These are phyloP conservation scores for Tachysurus vachellii DNA, from an alignment of 2,113 vertebrate species.

Conservation along the genomic window DNA sequence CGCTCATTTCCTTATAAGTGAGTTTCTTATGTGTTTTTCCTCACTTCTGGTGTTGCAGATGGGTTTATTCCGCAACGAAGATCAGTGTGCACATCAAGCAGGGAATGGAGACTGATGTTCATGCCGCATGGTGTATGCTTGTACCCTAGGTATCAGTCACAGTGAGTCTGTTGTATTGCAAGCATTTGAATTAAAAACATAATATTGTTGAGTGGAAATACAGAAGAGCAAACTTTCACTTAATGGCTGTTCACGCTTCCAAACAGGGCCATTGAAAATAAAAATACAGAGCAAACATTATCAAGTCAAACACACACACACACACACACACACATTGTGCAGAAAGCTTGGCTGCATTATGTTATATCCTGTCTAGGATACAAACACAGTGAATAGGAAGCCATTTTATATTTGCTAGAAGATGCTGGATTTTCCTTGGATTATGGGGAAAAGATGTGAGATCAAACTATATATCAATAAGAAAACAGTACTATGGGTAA, in stretches of 20 bases:
- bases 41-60: background rate
- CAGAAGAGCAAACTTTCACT: background rate
- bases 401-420: background rate
- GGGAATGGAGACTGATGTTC: background rate
- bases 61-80: background rate
- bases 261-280: background rate
- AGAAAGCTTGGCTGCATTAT: background rate
- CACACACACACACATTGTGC: background rate
- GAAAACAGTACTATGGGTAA: background rate
- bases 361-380: background rate
- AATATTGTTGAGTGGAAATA: background rate
- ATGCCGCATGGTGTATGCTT: background rate
- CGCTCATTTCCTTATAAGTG: background rate
- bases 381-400: background rate
- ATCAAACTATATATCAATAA: background rate
- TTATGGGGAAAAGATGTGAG: background rate
- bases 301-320: background rate
- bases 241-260: background rate
- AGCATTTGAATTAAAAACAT: background rate
- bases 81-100: background rate
- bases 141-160: background rate
- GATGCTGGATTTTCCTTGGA: background rate
- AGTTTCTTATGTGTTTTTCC: background rate
- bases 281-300: conserved; percentile 9
- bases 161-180: background rate